Evolutionary conservation across 1,140 invertebrate species (phyloP).

Genomic region (Harlomillsia oculata): DNA sequence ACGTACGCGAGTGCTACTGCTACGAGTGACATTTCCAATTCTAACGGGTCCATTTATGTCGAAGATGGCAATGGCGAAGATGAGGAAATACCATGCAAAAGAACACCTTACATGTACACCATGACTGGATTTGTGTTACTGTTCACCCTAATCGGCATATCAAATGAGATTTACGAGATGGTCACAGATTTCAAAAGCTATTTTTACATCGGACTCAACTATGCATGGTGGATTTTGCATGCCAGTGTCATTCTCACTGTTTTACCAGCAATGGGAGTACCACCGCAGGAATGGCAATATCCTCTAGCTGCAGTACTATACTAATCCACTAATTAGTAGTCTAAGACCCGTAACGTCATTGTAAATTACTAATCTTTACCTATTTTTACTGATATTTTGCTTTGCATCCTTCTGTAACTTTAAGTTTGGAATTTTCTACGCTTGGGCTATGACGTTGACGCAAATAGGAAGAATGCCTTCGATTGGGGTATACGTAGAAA

Average conservation of each 20-base stretch:
- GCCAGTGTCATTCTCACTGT: background rate
- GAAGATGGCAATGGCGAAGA: background rate
- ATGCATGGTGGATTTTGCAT: constrained; percentile 9
- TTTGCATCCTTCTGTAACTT: background rate
- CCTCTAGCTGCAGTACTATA: constrained; percentile 13
- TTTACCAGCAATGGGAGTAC: constrained; percentile 4
- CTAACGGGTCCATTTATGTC: background rate
- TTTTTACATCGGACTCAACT: constrained; percentile 2
- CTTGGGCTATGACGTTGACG: constrained; percentile 16
- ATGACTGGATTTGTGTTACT: background rate
- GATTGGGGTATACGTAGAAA: constrained; percentile 18
- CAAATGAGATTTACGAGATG: constrained; percentile 12
- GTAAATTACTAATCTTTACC: no score
- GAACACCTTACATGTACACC: background rate
- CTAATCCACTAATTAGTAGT: no score
- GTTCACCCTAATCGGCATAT: background rate
- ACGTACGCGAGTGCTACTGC: background rate
- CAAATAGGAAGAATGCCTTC: constrained; percentile 23
- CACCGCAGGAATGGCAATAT: background rate
- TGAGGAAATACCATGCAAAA: background rate
- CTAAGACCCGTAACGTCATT: no score
- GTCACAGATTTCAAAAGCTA: background rate
- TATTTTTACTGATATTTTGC: background rate
- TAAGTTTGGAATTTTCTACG: constrained; percentile 16
- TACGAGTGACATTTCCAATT: no score